Percentiles rank a stretch among this genome's conserved stretches.
Conservation (phyloP, 1,140 invertebrate genomes). For the Stenopsyche tienmushanensis region DNA sequence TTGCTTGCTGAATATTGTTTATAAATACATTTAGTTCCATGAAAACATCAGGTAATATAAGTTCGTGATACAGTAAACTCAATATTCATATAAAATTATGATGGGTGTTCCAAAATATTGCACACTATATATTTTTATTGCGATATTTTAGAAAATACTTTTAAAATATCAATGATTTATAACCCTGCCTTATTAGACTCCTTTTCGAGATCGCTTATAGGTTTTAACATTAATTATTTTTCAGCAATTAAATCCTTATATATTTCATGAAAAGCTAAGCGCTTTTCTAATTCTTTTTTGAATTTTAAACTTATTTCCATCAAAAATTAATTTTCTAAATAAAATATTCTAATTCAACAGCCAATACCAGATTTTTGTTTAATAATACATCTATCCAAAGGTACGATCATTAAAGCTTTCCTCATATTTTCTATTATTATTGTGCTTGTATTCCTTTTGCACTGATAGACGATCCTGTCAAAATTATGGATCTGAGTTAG, state of each 20-base stretch:
- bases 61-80: not conserved
- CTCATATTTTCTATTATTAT: too few relatives aligned
- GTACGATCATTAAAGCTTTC: too few relatives aligned
- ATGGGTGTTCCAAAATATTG: not conserved
- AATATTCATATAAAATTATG: too few relatives aligned
- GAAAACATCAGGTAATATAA: not conserved
- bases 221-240: not conserved
- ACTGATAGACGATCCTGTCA: too few relatives aligned
- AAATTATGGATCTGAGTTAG: too few relatives aligned
- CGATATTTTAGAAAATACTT: not conserved
- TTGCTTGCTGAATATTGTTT: not conserved
- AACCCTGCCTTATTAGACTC: not conserved
- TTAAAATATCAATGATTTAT: not conserved
- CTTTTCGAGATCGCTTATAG: not conserved
- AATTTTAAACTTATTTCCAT: not conserved
- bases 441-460: too few relatives aligned
- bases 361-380: not conserved
- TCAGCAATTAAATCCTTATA: too few relatives aligned
- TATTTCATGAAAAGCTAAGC: not conserved
- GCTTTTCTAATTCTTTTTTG: not conserved
- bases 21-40: not conserved
- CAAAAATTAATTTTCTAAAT: not conserved
- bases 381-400: not conserved
- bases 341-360: not conserved
- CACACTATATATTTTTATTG: not conserved